Base-by-base conservation (phyloP, 2,797 vertebrate genomes). In the Betta splendens region DNA sequence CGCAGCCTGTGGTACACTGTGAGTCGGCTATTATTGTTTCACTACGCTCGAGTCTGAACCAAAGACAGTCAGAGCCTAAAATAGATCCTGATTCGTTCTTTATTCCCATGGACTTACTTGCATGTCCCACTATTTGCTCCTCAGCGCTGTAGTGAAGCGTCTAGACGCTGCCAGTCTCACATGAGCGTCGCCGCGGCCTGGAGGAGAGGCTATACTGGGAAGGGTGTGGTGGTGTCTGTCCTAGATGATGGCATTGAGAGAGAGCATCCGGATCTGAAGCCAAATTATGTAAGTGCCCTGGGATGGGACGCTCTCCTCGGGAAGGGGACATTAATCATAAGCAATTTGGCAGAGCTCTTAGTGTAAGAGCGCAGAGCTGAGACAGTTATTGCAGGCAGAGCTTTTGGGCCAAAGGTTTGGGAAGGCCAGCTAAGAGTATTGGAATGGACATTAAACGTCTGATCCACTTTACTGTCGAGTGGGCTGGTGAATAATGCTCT, bases 171-270 rank as follows among this genome's bases (percentile, higher is more conserved):
- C 86, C 93, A 87, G 49, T 92, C 95, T 56, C 89, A 91, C 72
- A 97, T 98, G 96, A 97, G 96, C 81, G 93, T 98, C 11, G 92
- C 91, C 46, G 93, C 88, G 37, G 95, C 95, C 74, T 98, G 96
- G 96, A 93, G 89, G 65, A 93, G 93, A 89, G 96, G 96, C 44
- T 97, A 95, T 63, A 97, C 95, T 2, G 97, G 97, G 46, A 95
- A 93, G 90, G 96, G 95, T 32, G 93, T 98, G 44, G 96, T 98
- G 69, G 93, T 98, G 84, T 94, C 96, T 59, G 94, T 98, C 85
- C 89, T 98, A 75, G 95, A 96, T 51, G 96, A 98, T 7, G 95
- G 96, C 79, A 94, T 98, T 37, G 94, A 98, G 84, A 90, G 89
- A 79, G 94, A 94, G 68, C 96, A 97, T 69, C 95, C 94, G 2